Evolutionary conservation across 2,888 invertebrate genomes (phyloP), one percentile per base, ranked within the genome.

Genomic region (Chymomyza caudatula): DNA sequence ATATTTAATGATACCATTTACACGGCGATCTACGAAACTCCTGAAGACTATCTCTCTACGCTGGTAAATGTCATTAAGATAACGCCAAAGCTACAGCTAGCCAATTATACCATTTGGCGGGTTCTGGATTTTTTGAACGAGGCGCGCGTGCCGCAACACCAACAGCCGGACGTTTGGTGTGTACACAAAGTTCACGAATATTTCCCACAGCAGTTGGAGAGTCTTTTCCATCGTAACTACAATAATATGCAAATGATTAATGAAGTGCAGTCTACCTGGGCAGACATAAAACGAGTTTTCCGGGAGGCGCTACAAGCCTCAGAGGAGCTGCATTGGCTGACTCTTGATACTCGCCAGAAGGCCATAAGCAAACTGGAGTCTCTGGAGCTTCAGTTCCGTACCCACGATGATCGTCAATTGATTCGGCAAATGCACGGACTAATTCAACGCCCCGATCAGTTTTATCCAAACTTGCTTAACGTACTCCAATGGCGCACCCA

Each of bases 41-140:
- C 88, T 0, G 83, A 86, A 61, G 85, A 86, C 20, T 89, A 89
- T 37, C 73, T 89, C 20, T 71, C 73, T 17, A 87, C 87, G 58
- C 20, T 82, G n/a, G 78, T 89, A 25, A 88, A 89, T 17, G 84
- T 90, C 0, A 76, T 89, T 0, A 76, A 74, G 0, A 63, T 63
- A 0, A 88, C 89, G 0, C 85, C 88, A 0, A 89, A 90, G 42
- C 63, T 88, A 2, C 78, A 85, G 4, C 72, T 90, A 56, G 89
- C 89, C 42, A 90, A 89, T 58, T 89, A 89, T 5, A 89, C 90
- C 0, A 90, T 89, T 76, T 89, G 90, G 88, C 86, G 88, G 0
- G 81, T 87, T 0, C 44, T 89, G 47, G 76, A 86, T n/a, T 77
- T 77, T 3, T 69, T 89, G 13, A 87, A 88, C n/a, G 74, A 77